Evolutionary conservation across 1,140 invertebrate genomes (phyloP), one percentile per base, ranked within the genome.

Genomic region (Lasaia peninsularis): DNA sequence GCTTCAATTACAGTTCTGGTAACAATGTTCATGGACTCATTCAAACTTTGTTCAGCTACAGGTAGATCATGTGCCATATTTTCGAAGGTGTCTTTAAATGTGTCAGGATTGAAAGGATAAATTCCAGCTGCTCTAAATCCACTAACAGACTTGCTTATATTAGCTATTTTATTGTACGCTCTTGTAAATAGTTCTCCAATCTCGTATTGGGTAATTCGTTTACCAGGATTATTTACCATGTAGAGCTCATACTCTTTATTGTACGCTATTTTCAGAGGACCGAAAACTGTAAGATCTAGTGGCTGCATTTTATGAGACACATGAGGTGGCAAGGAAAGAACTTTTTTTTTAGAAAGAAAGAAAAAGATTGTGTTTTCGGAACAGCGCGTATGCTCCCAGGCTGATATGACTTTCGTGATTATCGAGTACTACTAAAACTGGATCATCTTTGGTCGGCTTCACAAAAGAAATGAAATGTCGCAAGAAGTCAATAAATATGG

Each of bases 391-490:
- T 11, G 59, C 59, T 21, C 32, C 6, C 21, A 61, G 24, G 32
- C 59, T 56, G 40, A 56, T 33, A 18, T 56, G 59, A 16, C 59
- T 61, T 24, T 61, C 57, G 6, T 61, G 59, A 28, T 61, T 61
- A n/a, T 61, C 53, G 18, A 61, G 24, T 1, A 61, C 12, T 40
- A 61, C 10, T 14, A 56, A 32, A 11, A 56, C 31, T 8, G 59
- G 59, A 18, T 50, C 48, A 8, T 61, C 59, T 40, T 11, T 32
- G 20, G 59, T 31, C 11, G 59, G 59, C 52, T 56, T 61, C 12
- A 37, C 51, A 53, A 49, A 60, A 33, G 14, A 4, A 20, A n/a
- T 61, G 12, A 61, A 56, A 24, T 61, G 53, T 12, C 51, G 53
- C 5, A 61, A 35, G n/a, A 28, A 61, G 12, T 61, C 59, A 40